Conservation (phyloP, 1,140 invertebrate genomes). For the Drosophila melanica region DNA sequence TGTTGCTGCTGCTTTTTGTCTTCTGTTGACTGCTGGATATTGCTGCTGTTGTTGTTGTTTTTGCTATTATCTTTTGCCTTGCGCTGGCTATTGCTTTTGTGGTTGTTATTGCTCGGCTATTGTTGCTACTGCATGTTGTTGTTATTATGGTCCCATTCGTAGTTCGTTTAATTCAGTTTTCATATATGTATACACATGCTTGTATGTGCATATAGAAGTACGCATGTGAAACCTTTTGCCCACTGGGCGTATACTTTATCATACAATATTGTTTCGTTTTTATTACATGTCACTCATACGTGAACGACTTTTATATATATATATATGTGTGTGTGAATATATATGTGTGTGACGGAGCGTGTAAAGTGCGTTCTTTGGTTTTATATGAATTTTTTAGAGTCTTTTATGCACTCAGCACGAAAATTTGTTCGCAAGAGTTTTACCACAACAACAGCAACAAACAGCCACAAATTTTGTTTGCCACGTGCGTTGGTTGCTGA, state of each 20-base stretch:
- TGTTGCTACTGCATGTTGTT: constrained; percentile 48
- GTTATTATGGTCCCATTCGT: constrained; percentile 77
- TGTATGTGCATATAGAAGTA: constrained; percentile 32
- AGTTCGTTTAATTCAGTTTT: constrained; percentile 82
- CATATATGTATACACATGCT: constrained; percentile 63
- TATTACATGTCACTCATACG: constrained; percentile 81
- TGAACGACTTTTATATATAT: constrained; percentile 54
- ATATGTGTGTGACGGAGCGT: constrained; percentile 52
- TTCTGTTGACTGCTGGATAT: constrained; percentile 26
- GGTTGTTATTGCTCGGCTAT: constrained; percentile 53
- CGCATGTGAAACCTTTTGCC: constrained; percentile 56
- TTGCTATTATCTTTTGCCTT: constrained; percentile 77
- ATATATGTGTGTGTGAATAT: constrained; percentile 31
- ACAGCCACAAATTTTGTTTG: constrained; percentile 45
- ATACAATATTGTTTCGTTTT: constrained; percentile 82
- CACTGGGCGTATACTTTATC: constrained; percentile 81
- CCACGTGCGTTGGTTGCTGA: constrained; percentile 53
- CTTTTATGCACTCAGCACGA: constrained; percentile 80
- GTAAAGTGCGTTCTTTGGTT: constrained; percentile 81
- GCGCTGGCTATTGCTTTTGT: constrained; percentile 73
- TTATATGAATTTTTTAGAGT: constrained; percentile 82
- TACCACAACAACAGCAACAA: constrained; percentile 53
- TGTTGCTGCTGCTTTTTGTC: constrained; percentile 51
- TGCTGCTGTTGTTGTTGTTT: constrained; percentile 46
- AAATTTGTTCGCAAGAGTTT: constrained; percentile 79